Conservation (phyloP, 2,888 invertebrate genomes). For the Idaea dimidiata region DNA sequence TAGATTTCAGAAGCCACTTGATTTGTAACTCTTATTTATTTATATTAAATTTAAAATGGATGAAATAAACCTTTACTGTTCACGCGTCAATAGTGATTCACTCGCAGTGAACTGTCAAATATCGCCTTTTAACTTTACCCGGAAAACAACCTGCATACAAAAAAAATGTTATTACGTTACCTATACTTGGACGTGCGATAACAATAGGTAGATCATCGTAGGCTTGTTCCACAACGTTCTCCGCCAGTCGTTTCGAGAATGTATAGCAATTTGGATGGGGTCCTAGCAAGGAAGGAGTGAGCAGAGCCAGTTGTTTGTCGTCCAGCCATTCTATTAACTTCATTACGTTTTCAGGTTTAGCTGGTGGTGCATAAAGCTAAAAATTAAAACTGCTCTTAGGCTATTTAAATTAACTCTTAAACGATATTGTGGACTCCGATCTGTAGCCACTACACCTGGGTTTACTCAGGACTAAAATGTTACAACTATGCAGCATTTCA, state of each 20-base stretch:
- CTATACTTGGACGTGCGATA: slow-evolving; percentile 95
- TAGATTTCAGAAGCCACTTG: too few relatives aligned
- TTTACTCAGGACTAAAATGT: neutral
- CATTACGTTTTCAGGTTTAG: slow-evolving; percentile 86
- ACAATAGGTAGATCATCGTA: slow-evolving; percentile 88
- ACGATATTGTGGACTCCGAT: neutral
- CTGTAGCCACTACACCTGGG: neutral
- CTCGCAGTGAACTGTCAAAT: too few relatives aligned
- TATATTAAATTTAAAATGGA: too few relatives aligned
- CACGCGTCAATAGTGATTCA: too few relatives aligned
- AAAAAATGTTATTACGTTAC: slow-evolving; percentile 68
- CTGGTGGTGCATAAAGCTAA: slow-evolving; percentile 85
- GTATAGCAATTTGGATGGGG: slow-evolving; percentile 97
- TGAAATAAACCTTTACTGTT: too few relatives aligned
- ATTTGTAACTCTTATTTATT: too few relatives aligned
- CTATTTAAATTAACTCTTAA: neutral
- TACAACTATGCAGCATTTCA: too few relatives aligned
- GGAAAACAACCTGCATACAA: neutral
- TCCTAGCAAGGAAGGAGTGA: slow-evolving; percentile 85
- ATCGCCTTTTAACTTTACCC: neutral
- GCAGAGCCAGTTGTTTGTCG: slow-evolving; percentile 81
- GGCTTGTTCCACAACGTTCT: slow-evolving; percentile 88
- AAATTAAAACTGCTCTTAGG: slow-evolving; percentile 18
- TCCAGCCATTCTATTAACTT: slow-evolving; percentile 86
- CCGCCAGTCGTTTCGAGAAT: slow-evolving; percentile 95